phyloP scores from a whole-genome alignment of 2,888 invertebrate genomes.

The Eupithecia abbreviata region DNA sequence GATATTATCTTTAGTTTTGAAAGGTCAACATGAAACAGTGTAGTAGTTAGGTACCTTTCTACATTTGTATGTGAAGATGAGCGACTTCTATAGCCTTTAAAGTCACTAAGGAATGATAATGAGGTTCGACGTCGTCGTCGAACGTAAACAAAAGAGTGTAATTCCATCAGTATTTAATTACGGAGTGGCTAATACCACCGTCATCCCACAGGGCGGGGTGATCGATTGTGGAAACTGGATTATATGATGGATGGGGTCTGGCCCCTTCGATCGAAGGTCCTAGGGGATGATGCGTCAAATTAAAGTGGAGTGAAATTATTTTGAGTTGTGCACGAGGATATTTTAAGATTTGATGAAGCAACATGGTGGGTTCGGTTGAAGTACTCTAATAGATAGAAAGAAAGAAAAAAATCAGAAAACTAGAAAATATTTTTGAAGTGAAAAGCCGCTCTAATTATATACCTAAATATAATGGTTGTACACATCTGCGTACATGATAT shows the following conservation, averaged over 20 bases:
- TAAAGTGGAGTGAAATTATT: slow-evolving; percentile 10
- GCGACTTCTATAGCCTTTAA: too few species aligned
- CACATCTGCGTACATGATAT: too few species aligned
- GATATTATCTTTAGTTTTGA: too few species aligned
- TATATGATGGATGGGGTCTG: slow-evolving; percentile 58
- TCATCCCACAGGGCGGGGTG: slow-evolving; percentile 42
- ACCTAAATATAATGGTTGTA: too few species aligned
- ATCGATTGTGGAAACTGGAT: slow-evolving; percentile 57
- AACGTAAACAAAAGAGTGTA: background rate
- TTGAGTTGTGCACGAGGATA: background rate
- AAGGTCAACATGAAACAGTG: too few species aligned
- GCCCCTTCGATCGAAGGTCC: slow-evolving; percentile 40
- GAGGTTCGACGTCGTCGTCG: background rate
- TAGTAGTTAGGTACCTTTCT: too few species aligned
- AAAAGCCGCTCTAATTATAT: too few species aligned
- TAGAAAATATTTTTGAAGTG: too few species aligned
- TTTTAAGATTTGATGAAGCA: background rate
- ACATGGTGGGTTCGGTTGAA: background rate
- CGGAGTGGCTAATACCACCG: slow-evolving; percentile 25
- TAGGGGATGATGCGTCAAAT: background rate
- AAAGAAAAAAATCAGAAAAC: too few species aligned
- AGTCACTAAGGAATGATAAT: background rate
- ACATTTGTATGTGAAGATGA: too few species aligned
- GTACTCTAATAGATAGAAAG: too few species aligned
- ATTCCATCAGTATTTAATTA: slow-evolving; percentile 18